Evolutionary conservation across 2,888 invertebrate genomes (phyloP), one percentile per base, ranked within the genome.

Genomic region (Monochamus alternatus): DNA sequence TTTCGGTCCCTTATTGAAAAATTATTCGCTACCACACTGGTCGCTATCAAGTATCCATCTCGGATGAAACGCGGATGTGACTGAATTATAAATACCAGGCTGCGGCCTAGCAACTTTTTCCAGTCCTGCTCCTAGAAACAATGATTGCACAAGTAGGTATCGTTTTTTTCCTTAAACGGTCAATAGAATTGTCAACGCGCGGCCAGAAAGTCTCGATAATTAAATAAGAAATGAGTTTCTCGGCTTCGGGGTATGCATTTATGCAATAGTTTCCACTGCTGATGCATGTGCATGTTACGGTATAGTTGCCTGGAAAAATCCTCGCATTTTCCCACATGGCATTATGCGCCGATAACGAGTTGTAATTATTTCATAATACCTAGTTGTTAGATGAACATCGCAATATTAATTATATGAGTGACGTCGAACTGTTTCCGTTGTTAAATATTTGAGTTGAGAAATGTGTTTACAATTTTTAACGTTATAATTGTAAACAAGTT

Each of bases 171-270:
- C 22, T 43, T 22, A 64, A 43, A 43, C 64, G 62, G 12, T n/a
- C 43, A 64, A 43, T 64, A 31, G 38, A 64, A 43, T 22, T 64
- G 64, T 43, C 64, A 43, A 14, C 14, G 5, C 3, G 14, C 30
- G 62, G 43, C 64, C 14, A 43, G 64, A 64, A 64, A 22, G 64
- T 43, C 64, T 43, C n/a, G 63, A 64, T 64, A 38, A 44, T 64
- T 64, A 38, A 64, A 43, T 64, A 64, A 32, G 43, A 43, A 43
- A 38, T 44, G 64, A 55, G 55, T 55, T 55, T 55, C 55, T 55
- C 55, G 55, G n/a, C 55, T 55, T 55, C 55, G 7, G 55, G 55
- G 22, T 14, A 55, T 55, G 55, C 55, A 55, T 55, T 55, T 55
- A 55, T 55, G 55, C 55, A 55, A 55, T 7, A 55, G 22, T 55